A percentile compares a stretch with the other conserved stretches of the same genome.
Evolutionary conservation across 2,113 vertebrate species (phyloP).

Genomic region (Rhinolophus sinicus): DNA sequence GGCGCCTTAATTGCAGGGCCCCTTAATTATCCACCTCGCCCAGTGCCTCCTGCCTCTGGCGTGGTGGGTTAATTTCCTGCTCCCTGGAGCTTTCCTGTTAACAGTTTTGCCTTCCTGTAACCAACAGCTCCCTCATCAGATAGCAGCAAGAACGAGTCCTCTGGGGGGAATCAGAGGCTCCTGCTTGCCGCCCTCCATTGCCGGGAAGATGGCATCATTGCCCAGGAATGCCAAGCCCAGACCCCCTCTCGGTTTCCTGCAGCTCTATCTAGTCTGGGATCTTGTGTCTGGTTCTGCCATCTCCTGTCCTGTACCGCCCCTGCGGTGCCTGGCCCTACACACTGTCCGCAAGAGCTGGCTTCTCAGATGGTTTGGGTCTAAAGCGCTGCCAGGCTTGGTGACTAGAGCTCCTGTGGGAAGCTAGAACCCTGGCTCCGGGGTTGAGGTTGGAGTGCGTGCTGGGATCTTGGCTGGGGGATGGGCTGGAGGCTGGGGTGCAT

Average conservation of each 20-base stretch:
- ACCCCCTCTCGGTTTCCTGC: background rate
- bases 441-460: background rate
- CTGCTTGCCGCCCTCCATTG: background rate
- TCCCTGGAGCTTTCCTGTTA: constrained; percentile 37
- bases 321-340: background rate
- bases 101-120: constrained; percentile 40
- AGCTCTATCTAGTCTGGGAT: constrained; percentile 70
- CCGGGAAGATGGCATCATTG: constrained; percentile 34
- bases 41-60: background rate
- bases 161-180: constrained; percentile 47
- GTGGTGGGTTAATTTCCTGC: constrained; percentile 9
- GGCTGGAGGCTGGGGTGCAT: background rate
- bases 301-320: background rate
- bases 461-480: background rate
- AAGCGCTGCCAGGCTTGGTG: background rate
- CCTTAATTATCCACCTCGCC: background rate
- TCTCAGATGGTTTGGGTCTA: background rate
- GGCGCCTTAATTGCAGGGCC: constrained; percentile 11
- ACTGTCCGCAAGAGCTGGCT: background rate
- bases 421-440: background rate
- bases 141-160: background rate
- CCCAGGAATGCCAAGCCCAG: background rate
- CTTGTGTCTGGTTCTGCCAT: constrained; percentile 64
- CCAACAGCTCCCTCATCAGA: constrained; percentile 55
- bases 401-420: background rate